Percentiles rank a stretch among this genome's conserved stretches.
Conservation (phyloP, 2,888 invertebrate genomes). For the Ormyrus thymus region DNA sequence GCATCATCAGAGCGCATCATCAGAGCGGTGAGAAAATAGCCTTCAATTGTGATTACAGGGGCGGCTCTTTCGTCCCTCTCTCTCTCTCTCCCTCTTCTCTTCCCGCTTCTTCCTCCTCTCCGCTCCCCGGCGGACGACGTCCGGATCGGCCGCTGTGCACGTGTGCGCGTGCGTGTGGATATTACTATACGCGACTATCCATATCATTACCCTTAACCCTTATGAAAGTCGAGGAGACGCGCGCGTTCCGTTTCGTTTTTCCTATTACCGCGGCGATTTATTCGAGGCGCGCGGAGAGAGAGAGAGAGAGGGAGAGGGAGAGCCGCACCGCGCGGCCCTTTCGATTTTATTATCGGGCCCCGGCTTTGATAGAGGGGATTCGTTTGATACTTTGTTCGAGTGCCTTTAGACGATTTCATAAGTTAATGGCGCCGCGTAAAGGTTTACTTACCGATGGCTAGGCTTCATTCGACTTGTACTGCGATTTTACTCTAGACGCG, state of each 20-base stretch:
- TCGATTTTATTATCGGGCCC: conserved; percentile 34
- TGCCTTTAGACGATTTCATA: conserved; percentile 15
- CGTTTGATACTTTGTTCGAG: conserved; percentile 1
- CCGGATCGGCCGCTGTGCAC: conserved; percentile 26
- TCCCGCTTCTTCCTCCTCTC: conserved; percentile 56
- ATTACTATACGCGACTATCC: conserved; percentile 32
- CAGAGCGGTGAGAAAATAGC: conserved; percentile 76
- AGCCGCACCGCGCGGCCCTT: conserved; percentile 14
- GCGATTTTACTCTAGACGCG: no score
- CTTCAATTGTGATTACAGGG: conserved; percentile 76
- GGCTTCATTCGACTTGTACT: no score
- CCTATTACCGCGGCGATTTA: conserved; percentile 42
- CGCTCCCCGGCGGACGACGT: conserved; percentile 41
- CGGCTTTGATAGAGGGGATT: background rate
- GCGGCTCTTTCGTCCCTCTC: conserved; percentile 70
- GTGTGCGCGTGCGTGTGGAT: background rate
- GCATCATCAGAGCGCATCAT: conserved; percentile 75
- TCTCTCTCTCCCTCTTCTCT: conserved; percentile 59
- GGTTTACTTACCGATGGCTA: background rate
- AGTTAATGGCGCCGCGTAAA: conserved; percentile 3
- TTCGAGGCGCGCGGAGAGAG: conserved; percentile 1
- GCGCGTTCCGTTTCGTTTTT: conserved; percentile 38
- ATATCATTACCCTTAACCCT: conserved; percentile 53
- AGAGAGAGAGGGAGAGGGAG: background rate
- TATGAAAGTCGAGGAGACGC: conserved; percentile 36